Evolutionary conservation across 2,888 invertebrate genomes (phyloP).

Genomic region (Resseliella maxima): DNA sequence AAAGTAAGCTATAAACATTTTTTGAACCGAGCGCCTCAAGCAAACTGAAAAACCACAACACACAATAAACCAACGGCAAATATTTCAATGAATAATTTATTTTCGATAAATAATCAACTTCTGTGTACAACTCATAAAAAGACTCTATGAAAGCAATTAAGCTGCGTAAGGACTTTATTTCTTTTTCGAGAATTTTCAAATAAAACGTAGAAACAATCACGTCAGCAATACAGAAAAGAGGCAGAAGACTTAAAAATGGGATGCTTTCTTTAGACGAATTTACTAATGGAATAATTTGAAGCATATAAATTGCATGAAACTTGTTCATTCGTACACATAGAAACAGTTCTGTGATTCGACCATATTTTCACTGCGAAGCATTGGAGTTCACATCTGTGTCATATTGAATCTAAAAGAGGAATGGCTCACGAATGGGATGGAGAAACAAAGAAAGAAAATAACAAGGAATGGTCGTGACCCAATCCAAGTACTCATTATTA

Average conservation of each 20-base stretch:
- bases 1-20: not conserved
- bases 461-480: constrained; percentile 14
- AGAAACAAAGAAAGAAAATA: not conserved
- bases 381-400: not conserved
- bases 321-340: not conserved
- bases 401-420: not conserved
- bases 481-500: not conserved
- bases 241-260: not conserved
- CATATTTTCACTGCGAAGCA: not conserved
- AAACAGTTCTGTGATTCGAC: not conserved
- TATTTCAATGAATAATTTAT: constrained; percentile 47
- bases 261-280: not conserved
- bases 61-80: not conserved
- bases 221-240: not conserved
- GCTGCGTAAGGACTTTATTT: not conserved
- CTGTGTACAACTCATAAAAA: not conserved
- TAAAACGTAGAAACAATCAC: not conserved
- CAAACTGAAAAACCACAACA: not conserved
- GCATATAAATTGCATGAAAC: not conserved
- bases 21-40: not conserved
- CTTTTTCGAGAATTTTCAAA: not conserved
- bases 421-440: not conserved
- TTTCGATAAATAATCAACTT: constrained; percentile 8
- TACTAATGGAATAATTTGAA: constrained; percentile 30
- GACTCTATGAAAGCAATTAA: not conserved